Evolutionary conservation across 1,140 invertebrate genomes (phyloP), one percentile per base, ranked within the genome.

Genomic region (Saccostrea glomerata): DNA sequence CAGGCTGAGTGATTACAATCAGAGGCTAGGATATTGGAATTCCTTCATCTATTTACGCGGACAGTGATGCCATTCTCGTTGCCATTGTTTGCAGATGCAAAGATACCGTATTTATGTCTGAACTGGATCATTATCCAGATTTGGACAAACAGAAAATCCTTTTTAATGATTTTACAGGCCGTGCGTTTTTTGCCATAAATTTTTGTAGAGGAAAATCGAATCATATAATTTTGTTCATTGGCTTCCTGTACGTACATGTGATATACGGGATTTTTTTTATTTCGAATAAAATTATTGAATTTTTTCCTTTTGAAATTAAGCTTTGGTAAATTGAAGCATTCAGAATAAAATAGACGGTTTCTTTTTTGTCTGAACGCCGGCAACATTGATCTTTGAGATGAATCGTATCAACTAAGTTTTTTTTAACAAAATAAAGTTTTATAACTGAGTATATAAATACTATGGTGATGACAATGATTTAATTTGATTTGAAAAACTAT

Each of bases 91-190:
- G 70, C 23, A 77, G 70, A 77, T 77, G 70, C 25, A 77, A 77
- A 30, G 70, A 77, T 77, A 77, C 15, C 30, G 25, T 77, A 25
- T 77, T 6, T 36, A 30, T 36, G 25, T 13, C 70, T 30, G 70
- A 13, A 30, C 25, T 36, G 70, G 30, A 36, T 77, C 70, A 77
- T 77, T 77, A 77, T 77, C 70, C 70, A 13, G 70, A 77, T 9
- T 77, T 30, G 25, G 70, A 66, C 70, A 77, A 30, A 77, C 70
- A 77, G 70, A 77, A 77, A 77, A 77, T 36, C 70, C 70, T 25
- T 77, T 77, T 30, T 77, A 77, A 77, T 30, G 70, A 77, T 77
- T 77, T 77, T 77, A 77, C 70, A 77, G 70, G 23, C 13, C 11
- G 23, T 77, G 70, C 70, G 25, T 77, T 77, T 47, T 77, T 77